These are phyloP conservation scores for Percopsis omiscomaycus DNA, from an alignment of 2,797 vertebrate genomes.

Conservation along the genomic window DNA sequence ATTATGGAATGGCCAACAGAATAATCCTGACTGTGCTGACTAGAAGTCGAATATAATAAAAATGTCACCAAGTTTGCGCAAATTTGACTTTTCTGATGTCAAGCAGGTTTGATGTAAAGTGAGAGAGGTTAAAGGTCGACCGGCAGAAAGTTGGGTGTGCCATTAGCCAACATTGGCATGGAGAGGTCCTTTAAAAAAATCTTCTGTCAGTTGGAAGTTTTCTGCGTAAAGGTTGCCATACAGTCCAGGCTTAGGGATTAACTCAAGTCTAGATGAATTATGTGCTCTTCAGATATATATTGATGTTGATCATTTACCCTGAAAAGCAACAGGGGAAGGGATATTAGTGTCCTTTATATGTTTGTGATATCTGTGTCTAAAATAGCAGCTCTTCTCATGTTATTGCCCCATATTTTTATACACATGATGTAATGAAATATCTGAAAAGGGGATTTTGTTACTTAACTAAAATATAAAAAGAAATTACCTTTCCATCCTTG, in stretches of 20 bases:
- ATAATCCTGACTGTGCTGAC: conserved; percentile 7
- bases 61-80: conserved; percentile 48
- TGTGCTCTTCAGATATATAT: conserved; percentile 59
- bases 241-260: conserved; percentile 38
- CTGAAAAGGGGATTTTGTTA: conserved; percentile 10
- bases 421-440: conserved; percentile 30
- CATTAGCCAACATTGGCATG: too few relatives aligned
- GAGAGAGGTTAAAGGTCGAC: conserved; percentile 60
- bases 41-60: conserved; percentile 27
- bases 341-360: conserved; percentile 53
- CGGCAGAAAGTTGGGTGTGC: neutral
- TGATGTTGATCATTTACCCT: conserved; percentile 48
- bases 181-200: too few relatives aligned
- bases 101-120: conserved; percentile 30
- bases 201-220: too few relatives aligned
- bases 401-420: conserved; percentile 29
- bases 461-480: neutral
- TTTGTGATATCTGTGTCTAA: conserved; percentile 53
- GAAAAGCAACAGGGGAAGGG: conserved; percentile 37
- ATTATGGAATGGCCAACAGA: neutral
- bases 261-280: conserved; percentile 37
- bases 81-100: conserved; percentile 11
- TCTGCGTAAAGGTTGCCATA: neutral
- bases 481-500: neutral
- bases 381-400: conserved; percentile 55